Evolutionary conservation across 2,888 invertebrate genomes (phyloP).

Genomic region (Gnatocerus cornutus): DNA sequence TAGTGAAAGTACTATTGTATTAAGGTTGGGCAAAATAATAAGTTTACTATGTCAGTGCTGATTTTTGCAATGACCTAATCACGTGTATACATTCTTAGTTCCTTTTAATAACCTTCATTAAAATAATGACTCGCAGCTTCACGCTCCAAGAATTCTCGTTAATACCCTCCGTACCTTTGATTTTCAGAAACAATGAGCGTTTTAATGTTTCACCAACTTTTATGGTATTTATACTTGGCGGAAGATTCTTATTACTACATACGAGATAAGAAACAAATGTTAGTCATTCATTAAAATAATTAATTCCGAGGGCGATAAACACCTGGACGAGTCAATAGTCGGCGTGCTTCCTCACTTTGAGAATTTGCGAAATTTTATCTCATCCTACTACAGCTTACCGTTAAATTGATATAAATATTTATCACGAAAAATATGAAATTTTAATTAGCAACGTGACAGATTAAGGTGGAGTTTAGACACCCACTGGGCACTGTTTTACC

Average conservation of each 20-base stretch:
- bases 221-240: neutral
- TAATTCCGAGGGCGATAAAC: conserved; percentile 12
- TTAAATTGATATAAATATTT: conserved; percentile 5
- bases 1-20: conserved; percentile 34
- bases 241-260: conserved; percentile 10
- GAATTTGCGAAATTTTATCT: conserved; percentile 6
- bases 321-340: neutral
- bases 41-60: conserved; percentile 38
- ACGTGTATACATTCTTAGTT: conserved; percentile 24
- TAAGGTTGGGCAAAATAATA: conserved; percentile 30
- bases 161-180: neutral
- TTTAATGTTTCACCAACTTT: conserved; percentile 6
- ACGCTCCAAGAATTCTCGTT: conserved; percentile 11
- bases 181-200: conserved; percentile 10
- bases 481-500: conserved; percentile 6
- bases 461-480: conserved; percentile 1
- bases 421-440: conserved; percentile 17
- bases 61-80: conserved; percentile 32
- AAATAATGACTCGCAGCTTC: neutral
- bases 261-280: conserved; percentile 10
- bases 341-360: neutral
- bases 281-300: conserved; percentile 11
- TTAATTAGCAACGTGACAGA: conserved; percentile 16
- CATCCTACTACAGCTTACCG: neutral
- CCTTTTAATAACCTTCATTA: conserved; percentile 28